Evolutionary conservation across 2,113 vertebrate genomes (phyloP), one percentile per base, ranked within the genome.

Genomic region (Prionailurus viverrinus): DNA sequence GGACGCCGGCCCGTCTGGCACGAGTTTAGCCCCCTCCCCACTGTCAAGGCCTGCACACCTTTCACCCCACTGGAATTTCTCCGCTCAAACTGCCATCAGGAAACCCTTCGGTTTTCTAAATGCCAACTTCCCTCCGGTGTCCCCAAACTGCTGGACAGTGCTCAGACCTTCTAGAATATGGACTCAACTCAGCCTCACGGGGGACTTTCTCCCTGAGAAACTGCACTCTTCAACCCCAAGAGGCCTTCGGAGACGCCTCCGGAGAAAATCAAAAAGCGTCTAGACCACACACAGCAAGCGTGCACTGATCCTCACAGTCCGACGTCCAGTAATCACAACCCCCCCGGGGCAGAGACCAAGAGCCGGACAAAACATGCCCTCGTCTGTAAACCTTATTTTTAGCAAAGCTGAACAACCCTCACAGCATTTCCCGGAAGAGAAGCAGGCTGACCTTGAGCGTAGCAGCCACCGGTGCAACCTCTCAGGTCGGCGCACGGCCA

Each of bases 11-110:
- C 8, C 1, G 21, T 29, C 31, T 3, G 88, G 33, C 1, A 9
- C 1, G 15, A 6, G 16, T 12, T 12, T 7, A 14, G 21, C 19
- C 10, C 80, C 66, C 53, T 25, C 33, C 53, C 63, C 11, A 4
- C 0, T 1, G 5, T 33, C 16, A 7, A n/a, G 31, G 68, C 21
- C 18, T 0, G 0, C 9, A 1, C 3, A 18, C 9, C 8, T 5
- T n/a, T 65, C 33, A 41, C 19, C 4, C 12, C 55, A 27, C 85
- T 12, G 5, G 1, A 29, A 63, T 51, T 39, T 23, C 21, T 3
- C 11, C 14, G 7, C 55, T 45, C 61, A 21, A 55, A 33, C 12
- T 0, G 7, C 48, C n/a, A 13, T 45, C n/a, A 9, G 33, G 19
- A 78, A 15, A 6, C 69, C 12, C 55, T 55, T 58, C 45, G 11